phyloP scores from a whole-genome alignment of 1,140 invertebrate species.

The Cyphomyrmex costatus region DNA sequence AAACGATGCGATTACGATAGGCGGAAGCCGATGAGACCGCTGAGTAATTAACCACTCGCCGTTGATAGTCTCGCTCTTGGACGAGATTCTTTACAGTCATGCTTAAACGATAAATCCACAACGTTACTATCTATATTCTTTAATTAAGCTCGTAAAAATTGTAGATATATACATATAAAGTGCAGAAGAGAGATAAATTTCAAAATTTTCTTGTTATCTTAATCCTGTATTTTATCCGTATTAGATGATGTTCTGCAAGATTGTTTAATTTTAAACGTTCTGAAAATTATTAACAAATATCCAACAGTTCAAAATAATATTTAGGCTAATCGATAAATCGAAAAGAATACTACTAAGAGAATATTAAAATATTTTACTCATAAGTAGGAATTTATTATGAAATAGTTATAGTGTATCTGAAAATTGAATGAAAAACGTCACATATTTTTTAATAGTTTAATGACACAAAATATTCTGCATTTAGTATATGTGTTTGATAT shows the following conservation, averaged over 20 bases:
- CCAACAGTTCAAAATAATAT: not conserved
- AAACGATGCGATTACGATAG: conserved; percentile 54
- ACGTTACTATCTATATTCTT: not conserved
- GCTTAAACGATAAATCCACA: conserved; percentile 45
- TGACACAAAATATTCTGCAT: not conserved
- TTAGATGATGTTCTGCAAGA: not conserved
- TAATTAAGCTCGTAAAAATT: conserved; percentile 36
- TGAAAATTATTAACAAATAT: conserved; percentile 1
- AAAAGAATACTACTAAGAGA: not conserved
- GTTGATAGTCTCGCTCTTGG: not conserved
- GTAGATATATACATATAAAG: not conserved
- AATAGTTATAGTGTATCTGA: not conserved
- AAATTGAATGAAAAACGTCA: not conserved
- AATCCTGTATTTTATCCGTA: not conserved
- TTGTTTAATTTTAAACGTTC: not conserved
- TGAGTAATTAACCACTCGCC: conserved; percentile 44
- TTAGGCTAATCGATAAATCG: not conserved
- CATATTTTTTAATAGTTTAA: not conserved
- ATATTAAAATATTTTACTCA: not conserved
- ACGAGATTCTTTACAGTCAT: not conserved
- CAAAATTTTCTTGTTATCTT: not conserved
- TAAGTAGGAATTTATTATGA: not conserved
- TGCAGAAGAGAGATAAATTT: not conserved
- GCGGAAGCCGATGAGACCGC: conserved; percentile 47
- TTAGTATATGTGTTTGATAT: not conserved